Percentiles rank a stretch among this genome's conserved stretches.
These are phyloP conservation scores for Spodoptera exigua DNA, from an alignment of 2,888 invertebrate species.

Conservation along the genomic window DNA sequence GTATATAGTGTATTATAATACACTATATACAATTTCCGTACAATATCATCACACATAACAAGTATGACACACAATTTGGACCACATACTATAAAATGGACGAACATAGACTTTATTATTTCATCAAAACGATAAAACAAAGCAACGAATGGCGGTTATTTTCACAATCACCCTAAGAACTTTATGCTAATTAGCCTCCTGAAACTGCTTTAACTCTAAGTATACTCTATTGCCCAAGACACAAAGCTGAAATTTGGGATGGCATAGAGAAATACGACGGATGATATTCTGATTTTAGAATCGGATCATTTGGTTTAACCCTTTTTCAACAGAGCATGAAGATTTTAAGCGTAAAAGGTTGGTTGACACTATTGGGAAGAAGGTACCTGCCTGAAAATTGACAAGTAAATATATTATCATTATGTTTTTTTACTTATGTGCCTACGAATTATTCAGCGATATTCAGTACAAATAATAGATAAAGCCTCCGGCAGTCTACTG, in stretches of 20 bases:
- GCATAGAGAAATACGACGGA: conserved; percentile 13
- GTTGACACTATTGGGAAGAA: too few relatives aligned
- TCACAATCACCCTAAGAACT: conserved; percentile 15
- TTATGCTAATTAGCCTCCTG: conserved; percentile 23
- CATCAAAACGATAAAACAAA: conserved; percentile 32
- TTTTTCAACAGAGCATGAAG: conserved; percentile 44
- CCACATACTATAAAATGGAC: conserved; percentile 1
- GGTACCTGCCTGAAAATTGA: too few relatives aligned
- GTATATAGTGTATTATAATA: too few relatives aligned
- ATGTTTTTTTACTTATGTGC: too few relatives aligned
- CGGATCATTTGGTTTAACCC: conserved; percentile 50
- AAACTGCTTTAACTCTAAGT: not conserved
- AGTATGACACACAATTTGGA: too few relatives aligned
- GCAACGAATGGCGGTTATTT: conserved; percentile 25
- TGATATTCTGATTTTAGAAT: conserved; percentile 46
- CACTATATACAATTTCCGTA: too few relatives aligned
- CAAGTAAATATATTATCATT: too few relatives aligned
- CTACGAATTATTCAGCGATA: too few relatives aligned
- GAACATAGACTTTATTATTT: conserved; percentile 4
- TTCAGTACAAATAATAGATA: too few relatives aligned
- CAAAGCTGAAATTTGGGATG: conserved; percentile 12
- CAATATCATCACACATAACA: too few relatives aligned
- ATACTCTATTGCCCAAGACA: not conserved
- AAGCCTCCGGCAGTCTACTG: too few relatives aligned
- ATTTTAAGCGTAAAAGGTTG: not conserved